Base-by-base conservation (phyloP, 2,113 vertebrate genomes). In the Ammospiza caudacuta region DNA sequence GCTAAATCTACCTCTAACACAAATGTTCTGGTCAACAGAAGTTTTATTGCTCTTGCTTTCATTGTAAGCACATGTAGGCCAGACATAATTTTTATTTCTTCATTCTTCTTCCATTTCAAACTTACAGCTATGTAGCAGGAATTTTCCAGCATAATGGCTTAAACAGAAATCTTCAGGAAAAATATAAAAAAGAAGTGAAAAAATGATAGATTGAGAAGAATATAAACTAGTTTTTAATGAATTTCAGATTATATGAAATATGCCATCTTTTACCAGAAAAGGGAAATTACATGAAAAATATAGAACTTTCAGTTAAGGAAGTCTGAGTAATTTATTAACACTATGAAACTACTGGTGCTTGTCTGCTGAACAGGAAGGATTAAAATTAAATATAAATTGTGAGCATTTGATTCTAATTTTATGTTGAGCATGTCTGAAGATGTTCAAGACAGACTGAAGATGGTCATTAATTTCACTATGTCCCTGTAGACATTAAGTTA, bases 401-500 rank as follows among this genome's bases (percentile, higher is more conserved):
- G 82, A 76, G 16, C 68, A 94, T 78, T 95, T 94, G 80, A 89
- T 83, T 89, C 67, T 51, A 91, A 46, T 44, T 82, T 78, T 78
- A 61, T 11, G 8, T 37, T 52, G 12, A 70, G 43, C 17, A 15
- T 44, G 23, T 91, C 78, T 31, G 31, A 52, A 87, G 59, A 78
- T 64, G 28, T 27, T 14, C 55, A 47, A 76, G 29, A 52, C 20
- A 57, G 12, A 57, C 80, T 31, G 33, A 52, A 87, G 64, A 81
- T 62, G 27, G 23, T 14, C 52, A 87, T 46, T 95, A 66, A 92
- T 87, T 73, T 89, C 44, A 89, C 62, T 28, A 77, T 51, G 69
- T 86, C 41, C 51, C 28, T 66, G 24, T 29, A 91, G 44, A 85
- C 23, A 43, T 27, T 13, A 96, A 95, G 62, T 64, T 44, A 95